Evolutionary conservation across 2,797 vertebrate genomes (phyloP).

Genomic region (Tachyglossus aculeatus): DNA sequence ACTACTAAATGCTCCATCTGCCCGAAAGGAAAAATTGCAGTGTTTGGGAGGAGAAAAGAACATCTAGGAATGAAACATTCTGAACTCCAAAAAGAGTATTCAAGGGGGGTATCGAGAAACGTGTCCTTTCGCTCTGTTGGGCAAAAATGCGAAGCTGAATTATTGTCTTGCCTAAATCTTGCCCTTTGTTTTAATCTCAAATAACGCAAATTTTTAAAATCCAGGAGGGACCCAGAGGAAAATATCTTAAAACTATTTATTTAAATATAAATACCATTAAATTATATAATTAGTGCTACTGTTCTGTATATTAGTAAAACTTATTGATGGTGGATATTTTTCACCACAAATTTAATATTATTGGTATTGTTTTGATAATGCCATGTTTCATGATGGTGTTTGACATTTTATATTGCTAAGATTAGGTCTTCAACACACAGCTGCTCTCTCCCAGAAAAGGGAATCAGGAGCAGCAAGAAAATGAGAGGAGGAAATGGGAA

Average conservation of each 20-base stretch:
- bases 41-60: no score
- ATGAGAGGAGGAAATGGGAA: conserved; percentile 13
- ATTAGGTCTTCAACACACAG: conserved; percentile 37
- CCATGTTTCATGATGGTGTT: conserved; percentile 5
- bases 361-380: conserved; percentile 36
- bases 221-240: conserved; percentile 53
- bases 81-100: no score
- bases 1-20: not conserved
- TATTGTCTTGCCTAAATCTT: conserved; percentile 44
- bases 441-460: conserved; percentile 13
- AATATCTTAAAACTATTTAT: conserved; percentile 72
- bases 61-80: not conserved
- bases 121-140: conserved; percentile 18
- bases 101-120: no score
- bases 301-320: conserved; percentile 57
- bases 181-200: conserved; percentile 52
- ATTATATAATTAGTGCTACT: conserved; percentile 58
- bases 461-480: not conserved
- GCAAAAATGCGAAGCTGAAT: not conserved
- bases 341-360: conserved; percentile 25
- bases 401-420: conserved; percentile 38
- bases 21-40: no score
- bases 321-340: conserved; percentile 41
- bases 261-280: conserved; percentile 75
- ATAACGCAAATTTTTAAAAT: conserved; percentile 48